phyloP scores from a whole-genome alignment of 2,797 vertebrate genomes.

The Coregonus sp. region DNA sequence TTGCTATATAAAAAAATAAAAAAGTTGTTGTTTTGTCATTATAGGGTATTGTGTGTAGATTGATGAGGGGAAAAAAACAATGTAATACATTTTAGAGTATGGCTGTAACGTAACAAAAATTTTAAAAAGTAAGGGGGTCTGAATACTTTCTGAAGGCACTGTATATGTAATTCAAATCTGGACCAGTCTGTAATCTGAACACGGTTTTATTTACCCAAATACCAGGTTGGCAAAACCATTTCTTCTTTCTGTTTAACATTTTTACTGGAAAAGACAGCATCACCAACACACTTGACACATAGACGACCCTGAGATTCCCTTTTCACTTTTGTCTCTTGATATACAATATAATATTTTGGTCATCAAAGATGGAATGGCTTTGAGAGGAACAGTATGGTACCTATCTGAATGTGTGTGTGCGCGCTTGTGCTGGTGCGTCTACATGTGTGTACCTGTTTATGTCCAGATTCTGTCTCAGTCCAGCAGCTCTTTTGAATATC shows the following conservation, averaged over 20 bases:
- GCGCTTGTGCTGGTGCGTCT: constrained; percentile 14
- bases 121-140: too few relatives aligned
- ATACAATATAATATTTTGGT: constrained; percentile 41
- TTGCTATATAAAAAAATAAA: too few relatives aligned
- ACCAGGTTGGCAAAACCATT: not conserved
- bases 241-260: constrained; percentile 49
- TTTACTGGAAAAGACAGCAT: constrained; percentile 48
- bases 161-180: not conserved
- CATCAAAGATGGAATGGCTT: constrained; percentile 30
- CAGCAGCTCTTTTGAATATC: constrained; percentile 42
- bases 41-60: too few relatives aligned
- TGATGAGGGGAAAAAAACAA: too few relatives aligned
- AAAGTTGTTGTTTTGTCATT: too few relatives aligned
- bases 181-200: too few relatives aligned
- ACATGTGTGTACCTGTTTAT: constrained; percentile 1
- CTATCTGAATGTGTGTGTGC: constrained; percentile 9
- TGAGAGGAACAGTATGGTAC: not conserved
- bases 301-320: constrained; percentile 21
- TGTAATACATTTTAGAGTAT: too few relatives aligned
- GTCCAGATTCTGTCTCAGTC: constrained; percentile 39
- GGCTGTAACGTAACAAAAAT: too few relatives aligned
- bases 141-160: too few relatives aligned
- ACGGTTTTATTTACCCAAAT: too few relatives aligned
- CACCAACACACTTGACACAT: constrained; percentile 58
- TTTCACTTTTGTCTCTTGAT: constrained; percentile 54